Conservation (phyloP, 2,113 vertebrate species). For the Prochilodus magdalenae region DNA sequence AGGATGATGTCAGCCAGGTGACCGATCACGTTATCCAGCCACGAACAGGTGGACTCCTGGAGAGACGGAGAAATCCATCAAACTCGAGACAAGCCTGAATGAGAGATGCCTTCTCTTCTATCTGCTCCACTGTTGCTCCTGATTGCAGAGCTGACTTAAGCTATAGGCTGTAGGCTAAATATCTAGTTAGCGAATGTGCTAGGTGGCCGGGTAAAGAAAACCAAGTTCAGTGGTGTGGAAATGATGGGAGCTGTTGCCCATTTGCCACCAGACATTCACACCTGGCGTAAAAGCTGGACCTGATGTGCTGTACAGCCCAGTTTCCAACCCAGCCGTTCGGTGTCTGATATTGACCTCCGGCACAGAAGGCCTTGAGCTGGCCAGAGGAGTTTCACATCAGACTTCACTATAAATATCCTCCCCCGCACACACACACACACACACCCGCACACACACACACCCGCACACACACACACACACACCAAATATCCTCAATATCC, state of each 20-base stretch:
- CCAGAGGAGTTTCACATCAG: conserved; percentile 4
- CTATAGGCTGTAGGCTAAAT: too few relatives aligned
- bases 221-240: too few relatives aligned
- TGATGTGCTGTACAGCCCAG: too few relatives aligned
- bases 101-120: not conserved
- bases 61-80: not conserved
- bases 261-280: too few relatives aligned
- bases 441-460: not conserved
- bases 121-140: too few relatives aligned
- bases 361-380: too few relatives aligned
- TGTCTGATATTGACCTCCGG: not conserved
- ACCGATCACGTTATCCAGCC: conserved; percentile 85
- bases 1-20: conserved; percentile 87
- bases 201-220: too few relatives aligned
- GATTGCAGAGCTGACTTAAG: too few relatives aligned
- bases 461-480: conserved; percentile 7
- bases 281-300: too few relatives aligned
- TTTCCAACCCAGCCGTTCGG: too few relatives aligned
- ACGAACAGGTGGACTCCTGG: conserved; percentile 84
- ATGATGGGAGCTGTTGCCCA: too few relatives aligned
- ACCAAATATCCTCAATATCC: conserved; percentile 17
- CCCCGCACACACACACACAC: not conserved
- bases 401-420: conserved; percentile 8
- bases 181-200: too few relatives aligned
- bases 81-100: not conserved